A percentile compares a stretch with the other conserved stretches of the same genome.
Evolutionary conservation across 2,113 vertebrate genomes (phyloP).

Genomic region (Channa argus): DNA sequence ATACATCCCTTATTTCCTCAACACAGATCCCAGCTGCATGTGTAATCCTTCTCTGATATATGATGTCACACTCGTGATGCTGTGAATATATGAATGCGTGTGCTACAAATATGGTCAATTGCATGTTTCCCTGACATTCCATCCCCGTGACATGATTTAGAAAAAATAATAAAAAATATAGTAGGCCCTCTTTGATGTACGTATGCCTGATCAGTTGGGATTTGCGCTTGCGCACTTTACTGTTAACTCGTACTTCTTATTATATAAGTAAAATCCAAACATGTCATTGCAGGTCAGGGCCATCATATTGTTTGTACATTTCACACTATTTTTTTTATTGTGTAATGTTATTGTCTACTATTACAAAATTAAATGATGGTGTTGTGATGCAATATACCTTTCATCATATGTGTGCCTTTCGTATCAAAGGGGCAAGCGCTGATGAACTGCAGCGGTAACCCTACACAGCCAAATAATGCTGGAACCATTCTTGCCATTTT

Average conservation of each 20-base stretch:
- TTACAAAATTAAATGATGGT: too few relatives aligned
- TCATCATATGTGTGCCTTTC: not conserved
- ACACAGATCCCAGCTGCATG: slow-evolving; percentile 46
- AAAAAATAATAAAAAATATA: not conserved
- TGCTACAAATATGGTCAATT: not conserved
- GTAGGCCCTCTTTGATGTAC: too few relatives aligned
- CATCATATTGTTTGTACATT: too few relatives aligned
- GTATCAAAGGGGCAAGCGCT: not conserved
- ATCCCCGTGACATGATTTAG: slow-evolving; percentile 5
- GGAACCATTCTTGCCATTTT: not conserved
- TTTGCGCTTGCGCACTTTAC: too few relatives aligned
- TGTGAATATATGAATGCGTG: not conserved
- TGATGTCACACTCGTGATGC: slow-evolving; percentile 1
- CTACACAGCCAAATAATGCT: not conserved
- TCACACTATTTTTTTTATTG: too few relatives aligned
- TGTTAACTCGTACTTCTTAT: too few relatives aligned
- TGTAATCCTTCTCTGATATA: slow-evolving; percentile 35
- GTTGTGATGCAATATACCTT: not conserved
- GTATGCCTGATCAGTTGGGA: too few relatives aligned
- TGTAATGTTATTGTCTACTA: not conserved
- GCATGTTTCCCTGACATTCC: not conserved
- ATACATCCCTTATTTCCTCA: slow-evolving; percentile 29
- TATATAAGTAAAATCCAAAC: too few relatives aligned
- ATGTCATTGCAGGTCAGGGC: too few relatives aligned
- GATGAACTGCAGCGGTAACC: not conserved